phyloP scores from a whole-genome alignment of 2,797 vertebrate genomes.

The Steatocranus sp. region DNA sequence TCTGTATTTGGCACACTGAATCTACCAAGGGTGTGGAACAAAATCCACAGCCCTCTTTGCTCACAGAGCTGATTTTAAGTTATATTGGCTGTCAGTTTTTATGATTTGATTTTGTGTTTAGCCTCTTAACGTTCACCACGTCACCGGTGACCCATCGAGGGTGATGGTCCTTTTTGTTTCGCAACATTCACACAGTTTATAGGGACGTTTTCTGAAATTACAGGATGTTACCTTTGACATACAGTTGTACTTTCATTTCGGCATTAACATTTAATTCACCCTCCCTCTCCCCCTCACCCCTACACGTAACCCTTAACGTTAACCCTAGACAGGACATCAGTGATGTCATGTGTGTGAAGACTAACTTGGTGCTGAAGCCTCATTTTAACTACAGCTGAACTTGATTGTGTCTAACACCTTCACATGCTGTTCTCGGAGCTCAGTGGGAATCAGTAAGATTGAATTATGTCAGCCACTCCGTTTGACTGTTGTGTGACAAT shows the following conservation, averaged over 20 bases:
- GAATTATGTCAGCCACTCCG: not conserved
- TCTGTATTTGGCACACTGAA: not conserved
- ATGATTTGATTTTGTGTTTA: not conserved
- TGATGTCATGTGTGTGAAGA: not conserved
- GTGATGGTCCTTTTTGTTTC: not conserved
- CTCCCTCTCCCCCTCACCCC: not conserved
- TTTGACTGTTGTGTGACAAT: constrained; percentile 21
- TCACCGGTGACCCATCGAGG: not conserved
- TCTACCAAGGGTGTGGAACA: not conserved
- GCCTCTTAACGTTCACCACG: rapidly evolving
- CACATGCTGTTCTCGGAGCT: not conserved
- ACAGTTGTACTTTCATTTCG: rapidly evolving
- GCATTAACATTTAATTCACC: rapidly evolving
- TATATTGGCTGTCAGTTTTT: rapidly evolving
- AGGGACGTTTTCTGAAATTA: not conserved
- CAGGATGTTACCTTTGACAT: not conserved
- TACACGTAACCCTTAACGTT: not conserved
- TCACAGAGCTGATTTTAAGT: not conserved
- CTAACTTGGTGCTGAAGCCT: not conserved
- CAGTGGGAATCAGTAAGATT: not conserved
- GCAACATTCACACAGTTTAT: not conserved
- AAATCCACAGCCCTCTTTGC: not conserved
- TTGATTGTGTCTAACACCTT: not conserved
- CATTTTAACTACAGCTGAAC: not conserved
- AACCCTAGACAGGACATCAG: not conserved